Conservation (phyloP, 2,888 invertebrate species). For the Synanthedon andrenaeformis region DNA sequence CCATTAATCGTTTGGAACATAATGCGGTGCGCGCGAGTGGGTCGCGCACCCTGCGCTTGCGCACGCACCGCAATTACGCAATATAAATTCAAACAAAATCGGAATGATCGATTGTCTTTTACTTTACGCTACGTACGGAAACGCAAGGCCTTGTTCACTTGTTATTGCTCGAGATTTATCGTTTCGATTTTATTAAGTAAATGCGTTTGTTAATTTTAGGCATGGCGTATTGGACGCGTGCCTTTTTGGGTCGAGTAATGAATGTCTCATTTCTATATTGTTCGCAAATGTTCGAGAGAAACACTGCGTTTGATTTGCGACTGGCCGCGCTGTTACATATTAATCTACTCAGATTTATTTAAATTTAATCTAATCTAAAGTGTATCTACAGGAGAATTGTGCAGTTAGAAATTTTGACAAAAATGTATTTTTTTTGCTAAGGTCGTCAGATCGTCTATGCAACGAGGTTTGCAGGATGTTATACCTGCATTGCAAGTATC, state of each 20-base stretch:
- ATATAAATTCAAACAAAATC: conserved; percentile 55
- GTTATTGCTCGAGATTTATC: conserved; percentile 45
- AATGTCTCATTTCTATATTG: background rate
- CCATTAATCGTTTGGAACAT: conserved; percentile 38
- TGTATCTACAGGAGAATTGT: no score
- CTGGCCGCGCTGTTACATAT: no score
- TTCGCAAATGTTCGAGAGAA: background rate
- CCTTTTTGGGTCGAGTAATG: background rate
- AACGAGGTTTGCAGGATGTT: no score
- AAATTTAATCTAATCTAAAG: no score
- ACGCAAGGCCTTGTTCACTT: conserved; percentile 43
- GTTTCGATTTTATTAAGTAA: conserved; percentile 20
- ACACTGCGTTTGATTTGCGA: no score
- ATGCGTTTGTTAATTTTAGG: conserved; percentile 30
- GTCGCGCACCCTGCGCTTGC: conserved; percentile 6
- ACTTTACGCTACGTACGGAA: conserved; percentile 30
- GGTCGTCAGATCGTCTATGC: no score
- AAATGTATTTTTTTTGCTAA: no score
- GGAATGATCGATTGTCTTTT: conserved; percentile 49
- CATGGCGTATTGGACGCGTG: conserved; percentile 16
- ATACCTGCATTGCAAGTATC: no score
- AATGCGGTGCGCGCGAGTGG: conserved; percentile 13
- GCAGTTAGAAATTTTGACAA: no score
- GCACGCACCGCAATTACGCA: conserved; percentile 56
- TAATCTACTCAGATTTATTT: no score